phyloP scores from a whole-genome alignment of 2,113 vertebrate species.

The Acrocephalus arundinaceus region DNA sequence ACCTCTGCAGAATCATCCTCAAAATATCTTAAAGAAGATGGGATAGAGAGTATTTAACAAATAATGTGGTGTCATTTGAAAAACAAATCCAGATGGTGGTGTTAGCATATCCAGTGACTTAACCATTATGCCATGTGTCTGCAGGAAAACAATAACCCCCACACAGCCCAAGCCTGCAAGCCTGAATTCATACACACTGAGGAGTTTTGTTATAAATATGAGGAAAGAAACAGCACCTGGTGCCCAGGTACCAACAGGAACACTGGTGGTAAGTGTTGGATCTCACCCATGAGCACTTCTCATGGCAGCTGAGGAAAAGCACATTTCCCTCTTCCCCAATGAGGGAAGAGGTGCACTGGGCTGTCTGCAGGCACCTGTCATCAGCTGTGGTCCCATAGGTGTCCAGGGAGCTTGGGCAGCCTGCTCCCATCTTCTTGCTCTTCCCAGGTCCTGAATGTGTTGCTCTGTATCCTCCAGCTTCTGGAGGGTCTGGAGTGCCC shows the following conservation, averaged over 20 bases:
- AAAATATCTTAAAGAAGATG: not conserved
- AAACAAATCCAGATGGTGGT: slow-evolving; percentile 53
- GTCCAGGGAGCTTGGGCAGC: not conserved
- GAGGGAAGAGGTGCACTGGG: fast-evolving
- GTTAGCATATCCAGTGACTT: slow-evolving; percentile 22
- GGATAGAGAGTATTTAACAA: slow-evolving; percentile 15
- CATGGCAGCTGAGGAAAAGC: not conserved
- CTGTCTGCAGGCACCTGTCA: not conserved
- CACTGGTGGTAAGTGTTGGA: not conserved
- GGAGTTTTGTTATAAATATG: not conserved
- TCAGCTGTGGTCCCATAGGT: fast-evolving
- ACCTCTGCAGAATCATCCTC: not conserved
- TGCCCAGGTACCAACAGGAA: not conserved
- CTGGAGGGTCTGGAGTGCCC: not conserved
- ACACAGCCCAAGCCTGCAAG: not conserved
- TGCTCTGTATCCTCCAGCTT: not conserved
- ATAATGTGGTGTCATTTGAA: slow-evolving; percentile 9
- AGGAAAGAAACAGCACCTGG: not conserved
- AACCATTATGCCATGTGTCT: slow-evolving; percentile 25
- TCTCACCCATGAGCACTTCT: not conserved
- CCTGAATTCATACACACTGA: not conserved
- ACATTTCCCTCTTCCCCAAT: not conserved
- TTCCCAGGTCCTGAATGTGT: not conserved
- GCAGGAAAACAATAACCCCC: slow-evolving; percentile 42
- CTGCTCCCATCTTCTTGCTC: not conserved